Conservation (phyloP, 2,888 invertebrate species). For the Synanthedon myopaeformis region DNA sequence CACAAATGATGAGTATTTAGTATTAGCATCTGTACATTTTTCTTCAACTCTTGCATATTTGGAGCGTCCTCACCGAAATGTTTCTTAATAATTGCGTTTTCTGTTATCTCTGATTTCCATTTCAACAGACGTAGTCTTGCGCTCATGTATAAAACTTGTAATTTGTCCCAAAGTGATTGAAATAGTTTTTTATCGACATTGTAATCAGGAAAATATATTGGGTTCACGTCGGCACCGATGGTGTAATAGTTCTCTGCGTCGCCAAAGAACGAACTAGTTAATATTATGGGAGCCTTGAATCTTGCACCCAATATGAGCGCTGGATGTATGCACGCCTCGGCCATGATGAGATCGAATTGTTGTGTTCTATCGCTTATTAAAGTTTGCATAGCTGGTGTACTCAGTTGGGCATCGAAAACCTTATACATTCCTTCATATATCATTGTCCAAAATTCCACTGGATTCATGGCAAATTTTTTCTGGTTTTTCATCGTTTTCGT, state of each 20-base stretch:
- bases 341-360: slow-evolving; percentile 23
- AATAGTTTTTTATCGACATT: neutral
- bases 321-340: slow-evolving; percentile 17
- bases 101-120: neutral
- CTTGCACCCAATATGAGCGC: slow-evolving; percentile 6
- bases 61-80: slow-evolving; percentile 1
- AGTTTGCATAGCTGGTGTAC: neutral
- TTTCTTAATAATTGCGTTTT: neutral
- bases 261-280: neutral
- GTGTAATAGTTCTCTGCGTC: neutral
- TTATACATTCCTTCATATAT: neutral
- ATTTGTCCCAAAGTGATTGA: neutral
- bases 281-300: neutral
- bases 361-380: slow-evolving; percentile 5
- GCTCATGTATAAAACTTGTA: neutral
- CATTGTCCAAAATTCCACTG: neutral
- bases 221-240: neutral
- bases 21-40: slow-evolving; percentile 19
- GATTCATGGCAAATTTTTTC: neutral
- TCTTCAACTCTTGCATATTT: neutral
- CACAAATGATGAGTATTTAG: slow-evolving; percentile 24
- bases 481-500: neutral
- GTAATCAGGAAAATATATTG: neutral
- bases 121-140: neutral
- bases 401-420: neutral